These are phyloP conservation scores for Macrosiphum euphorbiae DNA, from an alignment of 2,888 invertebrate species.

Conservation along the genomic window DNA sequence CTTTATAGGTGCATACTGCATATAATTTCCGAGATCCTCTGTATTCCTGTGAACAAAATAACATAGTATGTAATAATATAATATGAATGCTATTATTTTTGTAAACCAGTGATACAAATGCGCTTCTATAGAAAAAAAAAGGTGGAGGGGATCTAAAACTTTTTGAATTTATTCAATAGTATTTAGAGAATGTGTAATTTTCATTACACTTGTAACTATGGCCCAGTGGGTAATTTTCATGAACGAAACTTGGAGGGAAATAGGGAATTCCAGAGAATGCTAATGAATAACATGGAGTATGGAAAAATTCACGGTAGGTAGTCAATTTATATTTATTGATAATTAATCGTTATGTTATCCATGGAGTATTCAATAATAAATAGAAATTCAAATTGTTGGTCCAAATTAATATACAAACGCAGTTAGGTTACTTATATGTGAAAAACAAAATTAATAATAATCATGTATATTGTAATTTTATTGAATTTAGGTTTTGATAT, in stretches of 20 bases:
- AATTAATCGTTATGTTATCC: too few species aligned
- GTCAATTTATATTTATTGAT: too few species aligned
- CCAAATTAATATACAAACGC: too few species aligned
- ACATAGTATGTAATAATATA: not conserved
- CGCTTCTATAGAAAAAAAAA: not conserved
- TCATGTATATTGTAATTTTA: too few species aligned
- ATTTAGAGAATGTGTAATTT: not conserved
- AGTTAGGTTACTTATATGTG: too few species aligned
- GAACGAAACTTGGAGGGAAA: not conserved
- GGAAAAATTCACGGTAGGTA: not conserved
- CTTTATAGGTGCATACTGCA: too few species aligned
- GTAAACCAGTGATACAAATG: not conserved
- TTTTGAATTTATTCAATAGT: not conserved
- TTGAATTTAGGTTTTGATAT: too few species aligned
- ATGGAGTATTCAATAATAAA: too few species aligned
- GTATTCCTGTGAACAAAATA: not conserved
- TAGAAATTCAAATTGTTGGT: too few species aligned
- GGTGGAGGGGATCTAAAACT: not conserved
- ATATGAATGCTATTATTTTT: not conserved
- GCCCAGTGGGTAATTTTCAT: not conserved
- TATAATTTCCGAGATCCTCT: too few species aligned
- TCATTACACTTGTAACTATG: not conserved
- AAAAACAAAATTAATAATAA: too few species aligned
- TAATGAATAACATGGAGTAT: not conserved
- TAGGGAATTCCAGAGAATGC: not conserved